Evolutionary conservation across 2,888 invertebrate genomes (phyloP).

Genomic region (Cetonia aurata): DNA sequence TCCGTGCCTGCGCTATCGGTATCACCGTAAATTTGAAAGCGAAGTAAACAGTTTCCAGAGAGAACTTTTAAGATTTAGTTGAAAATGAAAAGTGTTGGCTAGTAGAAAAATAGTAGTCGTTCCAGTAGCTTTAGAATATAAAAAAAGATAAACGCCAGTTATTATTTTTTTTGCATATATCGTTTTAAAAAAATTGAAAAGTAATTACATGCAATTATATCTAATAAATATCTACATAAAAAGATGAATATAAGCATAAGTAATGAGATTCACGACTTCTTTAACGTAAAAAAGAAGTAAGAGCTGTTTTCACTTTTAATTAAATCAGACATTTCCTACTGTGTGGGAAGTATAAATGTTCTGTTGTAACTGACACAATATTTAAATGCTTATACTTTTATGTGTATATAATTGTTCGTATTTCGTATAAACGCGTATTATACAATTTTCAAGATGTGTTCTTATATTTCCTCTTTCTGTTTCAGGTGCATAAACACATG

Average conservation of each 20-base stretch:
- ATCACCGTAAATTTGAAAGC: constrained; percentile 13
- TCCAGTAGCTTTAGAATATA: no score
- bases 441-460: background rate
- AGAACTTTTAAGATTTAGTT: constrained; percentile 1
- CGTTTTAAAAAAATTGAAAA: no score
- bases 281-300: constrained; percentile 4
- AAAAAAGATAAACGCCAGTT: no score
- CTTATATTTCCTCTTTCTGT: constrained; percentile 57
- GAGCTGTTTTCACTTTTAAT: constrained; percentile 44
- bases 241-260: background rate
- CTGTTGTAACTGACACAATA: constrained; percentile 33
- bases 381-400: constrained; percentile 15
- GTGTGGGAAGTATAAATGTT: constrained; percentile 8
- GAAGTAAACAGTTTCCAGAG: background rate
- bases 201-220: no score
- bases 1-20: background rate
- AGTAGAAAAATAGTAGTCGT: no score
- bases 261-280: constrained; percentile 8
- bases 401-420: constrained; percentile 10
- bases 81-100: background rate
- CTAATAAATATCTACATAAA: no score
- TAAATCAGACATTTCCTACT: constrained; percentile 31
- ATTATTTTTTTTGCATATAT: no score
- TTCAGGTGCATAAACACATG: constrained; percentile 92
- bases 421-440: no score